Evolutionary conservation across 2,113 vertebrate species (phyloP).

Genomic region (Tetrax tetrax): DNA sequence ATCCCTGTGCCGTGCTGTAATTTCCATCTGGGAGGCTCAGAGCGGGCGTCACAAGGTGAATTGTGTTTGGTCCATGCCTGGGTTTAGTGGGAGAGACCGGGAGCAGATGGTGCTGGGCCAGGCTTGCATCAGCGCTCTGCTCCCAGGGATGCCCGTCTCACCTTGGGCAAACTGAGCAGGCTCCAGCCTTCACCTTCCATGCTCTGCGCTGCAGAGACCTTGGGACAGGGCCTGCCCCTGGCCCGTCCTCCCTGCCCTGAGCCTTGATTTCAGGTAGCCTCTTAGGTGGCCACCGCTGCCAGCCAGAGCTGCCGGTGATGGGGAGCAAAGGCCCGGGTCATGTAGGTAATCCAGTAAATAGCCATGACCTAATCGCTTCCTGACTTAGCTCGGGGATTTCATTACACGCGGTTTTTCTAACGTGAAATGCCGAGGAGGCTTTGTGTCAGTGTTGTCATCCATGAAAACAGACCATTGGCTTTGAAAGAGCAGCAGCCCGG

Average conservation of each 20-base stretch:
- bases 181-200: neutral
- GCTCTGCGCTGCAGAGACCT: neutral
- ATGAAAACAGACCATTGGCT: neutral
- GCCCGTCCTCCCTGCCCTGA: neutral
- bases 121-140: neutral
- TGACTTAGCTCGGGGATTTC: neutral
- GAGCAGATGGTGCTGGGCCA: neutral
- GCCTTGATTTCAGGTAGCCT: neutral
- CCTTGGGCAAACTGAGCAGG: neutral
- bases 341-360: neutral
- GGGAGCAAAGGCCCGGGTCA: neutral
- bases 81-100: neutral
- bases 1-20: neutral
- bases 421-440: neutral
- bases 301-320: neutral
- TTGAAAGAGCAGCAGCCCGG: neutral
- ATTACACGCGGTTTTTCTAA: neutral
- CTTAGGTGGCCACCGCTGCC: rapidly evolving
- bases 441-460: neutral
- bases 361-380: neutral
- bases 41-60: neutral
- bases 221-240: neutral
- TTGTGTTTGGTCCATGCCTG: neutral
- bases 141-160: neutral
- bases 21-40: neutral